These are phyloP conservation scores for Pycnonotus jocosus DNA, from an alignment of 2,113 vertebrate species.

Conservation along the genomic window DNA sequence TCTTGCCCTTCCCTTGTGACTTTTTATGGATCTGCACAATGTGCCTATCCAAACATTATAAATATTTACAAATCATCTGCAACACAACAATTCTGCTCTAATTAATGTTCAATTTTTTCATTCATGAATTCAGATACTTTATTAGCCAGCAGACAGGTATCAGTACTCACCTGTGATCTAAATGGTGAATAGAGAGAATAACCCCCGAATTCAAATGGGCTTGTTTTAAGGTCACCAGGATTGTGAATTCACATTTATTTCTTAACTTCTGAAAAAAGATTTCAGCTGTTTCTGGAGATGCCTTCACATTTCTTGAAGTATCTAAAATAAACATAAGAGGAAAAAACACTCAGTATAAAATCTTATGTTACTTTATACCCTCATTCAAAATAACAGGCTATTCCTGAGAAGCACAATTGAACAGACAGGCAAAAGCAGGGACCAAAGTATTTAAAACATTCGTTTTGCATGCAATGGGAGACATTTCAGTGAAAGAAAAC, in stretches of 20 bases:
- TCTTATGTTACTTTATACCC: neutral
- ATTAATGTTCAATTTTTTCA: neutral
- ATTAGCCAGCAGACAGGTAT: neutral
- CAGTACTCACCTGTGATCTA: slow-evolving; percentile 84
- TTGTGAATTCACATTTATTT: slow-evolving; percentile 92
- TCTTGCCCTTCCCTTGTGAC: neutral
- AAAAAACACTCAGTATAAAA: neutral
- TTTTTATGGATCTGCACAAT: neutral
- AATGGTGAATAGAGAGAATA: slow-evolving; percentile 90
- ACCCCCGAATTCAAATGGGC: slow-evolving; percentile 91
- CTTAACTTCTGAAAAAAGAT: slow-evolving; percentile 88
- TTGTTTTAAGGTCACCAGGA: slow-evolving; percentile 91
- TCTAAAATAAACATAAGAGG: slow-evolving; percentile 68
- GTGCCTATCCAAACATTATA: neutral
- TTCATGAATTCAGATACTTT: neutral
- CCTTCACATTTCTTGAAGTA: slow-evolving; percentile 86
- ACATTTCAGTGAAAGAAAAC: neutral
- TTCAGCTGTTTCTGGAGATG: slow-evolving; percentile 79
- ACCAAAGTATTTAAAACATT: neutral
- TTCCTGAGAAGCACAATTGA: neutral
- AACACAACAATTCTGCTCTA: neutral
- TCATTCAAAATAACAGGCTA: neutral
- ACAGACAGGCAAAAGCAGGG: neutral
- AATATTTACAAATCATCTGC: neutral
- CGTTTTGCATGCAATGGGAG: neutral